Percentiles rank a stretch among this genome's conserved stretches.
Evolutionary conservation across 2,888 invertebrate genomes (phyloP).

Genomic region (Halocaridina rubra): DNA sequence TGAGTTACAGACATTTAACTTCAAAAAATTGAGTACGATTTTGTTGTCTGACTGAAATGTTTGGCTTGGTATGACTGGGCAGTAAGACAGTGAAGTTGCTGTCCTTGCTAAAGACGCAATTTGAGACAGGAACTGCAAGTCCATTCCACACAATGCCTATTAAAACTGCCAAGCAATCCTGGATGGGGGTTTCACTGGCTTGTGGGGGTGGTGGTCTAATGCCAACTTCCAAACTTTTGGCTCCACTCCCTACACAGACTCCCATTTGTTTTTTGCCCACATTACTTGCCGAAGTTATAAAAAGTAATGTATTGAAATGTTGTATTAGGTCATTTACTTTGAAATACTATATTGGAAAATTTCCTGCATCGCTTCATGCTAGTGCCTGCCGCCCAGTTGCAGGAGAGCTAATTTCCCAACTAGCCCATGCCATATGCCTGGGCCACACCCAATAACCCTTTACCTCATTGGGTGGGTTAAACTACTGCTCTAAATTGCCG

Average conservation of each 20-base stretch:
- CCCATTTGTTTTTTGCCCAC: constrained; percentile 27
- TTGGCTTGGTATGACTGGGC: constrained; percentile 39
- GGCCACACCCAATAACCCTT: constrained; percentile 17
- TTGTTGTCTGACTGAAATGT: constrained; percentile 18
- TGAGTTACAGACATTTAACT: constrained; percentile 31
- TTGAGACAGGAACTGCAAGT: constrained; percentile 3
- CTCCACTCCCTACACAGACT: constrained; percentile 11
- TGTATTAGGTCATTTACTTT: constrained; percentile 35
- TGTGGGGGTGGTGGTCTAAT: background rate
- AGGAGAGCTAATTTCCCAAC: constrained; percentile 28
- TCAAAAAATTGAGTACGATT: constrained; percentile 6
- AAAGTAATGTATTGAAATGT: too few relatives aligned
- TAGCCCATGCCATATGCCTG: constrained; percentile 34
- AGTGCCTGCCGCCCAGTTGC: constrained; percentile 47
- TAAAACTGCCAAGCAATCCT: constrained; percentile 31
- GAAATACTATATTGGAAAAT: constrained; percentile 44
- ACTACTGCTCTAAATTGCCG: background rate
- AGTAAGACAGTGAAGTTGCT: constrained; percentile 1
- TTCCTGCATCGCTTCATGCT: constrained; percentile 43
- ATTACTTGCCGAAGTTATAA: constrained; percentile 32
- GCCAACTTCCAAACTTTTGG: constrained; percentile 1
- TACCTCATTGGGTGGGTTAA: background rate
- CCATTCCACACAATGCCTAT: constrained; percentile 34
- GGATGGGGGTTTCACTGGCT: constrained; percentile 27
- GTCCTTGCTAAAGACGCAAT: background rate